phyloP scores from a whole-genome alignment of 2,888 invertebrate species.

The Orthosia gracilis region DNA sequence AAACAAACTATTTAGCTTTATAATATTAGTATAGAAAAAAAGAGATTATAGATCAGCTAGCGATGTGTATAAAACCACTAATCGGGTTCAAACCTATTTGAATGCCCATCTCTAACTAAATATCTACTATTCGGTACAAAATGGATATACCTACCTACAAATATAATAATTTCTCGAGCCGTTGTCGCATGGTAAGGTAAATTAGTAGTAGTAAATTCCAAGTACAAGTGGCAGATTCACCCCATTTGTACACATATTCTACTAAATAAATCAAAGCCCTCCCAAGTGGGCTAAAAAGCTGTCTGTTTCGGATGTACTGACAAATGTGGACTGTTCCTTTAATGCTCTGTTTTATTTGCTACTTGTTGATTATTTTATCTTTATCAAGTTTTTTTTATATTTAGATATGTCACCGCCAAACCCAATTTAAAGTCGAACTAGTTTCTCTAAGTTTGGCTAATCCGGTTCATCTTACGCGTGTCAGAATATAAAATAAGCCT shows the following conservation, averaged over 20 bases:
- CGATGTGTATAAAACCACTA: no score
- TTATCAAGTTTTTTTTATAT: no score
- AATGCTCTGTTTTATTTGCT: constrained; percentile 5
- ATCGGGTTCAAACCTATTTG: background rate
- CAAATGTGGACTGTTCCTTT: constrained; percentile 1
- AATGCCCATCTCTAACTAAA: background rate
- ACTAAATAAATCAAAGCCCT: constrained; percentile 21
- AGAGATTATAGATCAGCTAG: no score
- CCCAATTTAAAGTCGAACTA: no score
- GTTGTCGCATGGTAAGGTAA: background rate
- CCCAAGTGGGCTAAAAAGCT: constrained; percentile 8
- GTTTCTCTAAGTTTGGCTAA: no score
- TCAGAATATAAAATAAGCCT: no score
- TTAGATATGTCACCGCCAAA: no score
- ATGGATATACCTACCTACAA: background rate
- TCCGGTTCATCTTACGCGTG: no score
- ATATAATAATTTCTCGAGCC: background rate
- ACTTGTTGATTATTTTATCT: constrained; percentile 25
- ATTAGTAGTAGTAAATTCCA: constrained; percentile 1
- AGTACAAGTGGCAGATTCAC: background rate
- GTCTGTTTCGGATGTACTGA: background rate
- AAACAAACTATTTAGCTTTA: no score
- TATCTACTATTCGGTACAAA: background rate
- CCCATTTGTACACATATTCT: constrained; percentile 4
- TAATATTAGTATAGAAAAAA: no score